Evolutionary conservation across 2,888 invertebrate genomes (phyloP).

Genomic region (Dichetophora obliterata): DNA sequence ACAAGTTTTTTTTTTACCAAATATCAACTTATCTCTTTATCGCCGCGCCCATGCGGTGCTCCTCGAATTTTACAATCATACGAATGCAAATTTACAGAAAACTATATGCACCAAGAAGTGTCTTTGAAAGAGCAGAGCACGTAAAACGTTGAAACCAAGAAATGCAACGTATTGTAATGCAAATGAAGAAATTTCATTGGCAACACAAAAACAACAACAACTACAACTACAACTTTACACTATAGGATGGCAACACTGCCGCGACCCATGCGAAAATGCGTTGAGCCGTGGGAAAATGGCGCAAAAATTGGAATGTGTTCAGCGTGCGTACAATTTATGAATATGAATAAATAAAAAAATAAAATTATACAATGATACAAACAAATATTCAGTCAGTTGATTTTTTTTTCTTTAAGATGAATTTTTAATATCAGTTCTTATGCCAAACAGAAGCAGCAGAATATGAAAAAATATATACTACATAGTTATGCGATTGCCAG

Average conservation of each 20-base stretch:
- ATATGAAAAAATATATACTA: constrained; percentile 46
- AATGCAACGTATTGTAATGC: constrained; percentile 58
- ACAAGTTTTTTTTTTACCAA: no score
- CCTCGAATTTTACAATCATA: no score
- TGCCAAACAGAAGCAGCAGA: neutral
- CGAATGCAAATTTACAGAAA: no score
- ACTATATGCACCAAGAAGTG: neutral
- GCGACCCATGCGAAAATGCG: constrained; percentile 26
- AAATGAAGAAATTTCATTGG: constrained; percentile 50
- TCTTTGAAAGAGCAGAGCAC: neutral
- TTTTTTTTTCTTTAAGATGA: constrained; percentile 21
- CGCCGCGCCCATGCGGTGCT: no score
- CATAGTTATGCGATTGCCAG: neutral
- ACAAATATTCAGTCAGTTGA: constrained; percentile 36
- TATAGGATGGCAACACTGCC: neutral
- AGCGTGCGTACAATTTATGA: constrained; percentile 54
- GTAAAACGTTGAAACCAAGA: constrained; percentile 27
- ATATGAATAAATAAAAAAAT: constrained; percentile 59
- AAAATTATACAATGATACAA: neutral
- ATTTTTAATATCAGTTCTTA: constrained; percentile 15
- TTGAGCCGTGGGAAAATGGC: constrained; percentile 46
- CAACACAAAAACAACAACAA: constrained; percentile 11
- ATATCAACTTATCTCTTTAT: no score
- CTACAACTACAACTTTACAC: no score
- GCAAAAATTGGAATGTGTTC: constrained; percentile 43